Conservation (phyloP, 2,888 invertebrate genomes). For the Oscheius onirici region DNA sequence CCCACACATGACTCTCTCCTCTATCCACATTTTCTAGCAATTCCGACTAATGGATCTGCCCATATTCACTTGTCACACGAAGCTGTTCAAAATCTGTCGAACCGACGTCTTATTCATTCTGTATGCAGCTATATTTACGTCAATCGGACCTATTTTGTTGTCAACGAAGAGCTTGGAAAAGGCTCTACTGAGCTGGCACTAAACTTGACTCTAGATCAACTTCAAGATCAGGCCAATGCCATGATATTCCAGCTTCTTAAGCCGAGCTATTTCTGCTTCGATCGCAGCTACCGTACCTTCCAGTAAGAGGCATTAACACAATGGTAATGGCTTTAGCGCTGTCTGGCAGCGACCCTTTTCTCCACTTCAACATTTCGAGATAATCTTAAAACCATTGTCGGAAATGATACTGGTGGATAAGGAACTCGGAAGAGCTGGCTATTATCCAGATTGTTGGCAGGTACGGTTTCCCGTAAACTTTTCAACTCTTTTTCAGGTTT, state of each 20-base stretch:
- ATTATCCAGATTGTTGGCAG: constrained; percentile 55
- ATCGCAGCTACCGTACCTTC: constrained; percentile 12
- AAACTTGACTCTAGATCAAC: constrained; percentile 27
- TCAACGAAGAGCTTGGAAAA: constrained; percentile 28
- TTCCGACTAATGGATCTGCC: constrained; percentile 1
- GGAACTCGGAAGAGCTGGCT: constrained; percentile 43
- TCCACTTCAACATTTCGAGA: constrained; percentile 51
- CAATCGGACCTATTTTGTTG: constrained; percentile 30
- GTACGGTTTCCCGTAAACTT: constrained; percentile 19
- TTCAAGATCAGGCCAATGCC: constrained; percentile 27
- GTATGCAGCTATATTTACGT: constrained; percentile 34
- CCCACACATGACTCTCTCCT: constrained; percentile 30
- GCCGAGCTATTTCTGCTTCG: constrained; percentile 30
- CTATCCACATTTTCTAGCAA: constrained; percentile 30
- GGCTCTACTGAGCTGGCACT: constrained; percentile 34
- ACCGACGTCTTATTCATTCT: constrained; percentile 24
- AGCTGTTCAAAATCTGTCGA: not conserved
- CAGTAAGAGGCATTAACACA: constrained; percentile 3
- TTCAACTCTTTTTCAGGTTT: no score
- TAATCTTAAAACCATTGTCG: constrained; percentile 42
- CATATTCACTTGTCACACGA: not conserved
- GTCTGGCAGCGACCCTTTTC: constrained; percentile 24
- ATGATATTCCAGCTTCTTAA: constrained; percentile 24
- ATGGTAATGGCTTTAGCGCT: not conserved
- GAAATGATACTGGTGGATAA: constrained; percentile 44